Percentiles rank a stretch among this genome's conserved stretches.
Conservation (phyloP, 2,888 invertebrate genomes). For the Polydrusus cervinus region DNA sequence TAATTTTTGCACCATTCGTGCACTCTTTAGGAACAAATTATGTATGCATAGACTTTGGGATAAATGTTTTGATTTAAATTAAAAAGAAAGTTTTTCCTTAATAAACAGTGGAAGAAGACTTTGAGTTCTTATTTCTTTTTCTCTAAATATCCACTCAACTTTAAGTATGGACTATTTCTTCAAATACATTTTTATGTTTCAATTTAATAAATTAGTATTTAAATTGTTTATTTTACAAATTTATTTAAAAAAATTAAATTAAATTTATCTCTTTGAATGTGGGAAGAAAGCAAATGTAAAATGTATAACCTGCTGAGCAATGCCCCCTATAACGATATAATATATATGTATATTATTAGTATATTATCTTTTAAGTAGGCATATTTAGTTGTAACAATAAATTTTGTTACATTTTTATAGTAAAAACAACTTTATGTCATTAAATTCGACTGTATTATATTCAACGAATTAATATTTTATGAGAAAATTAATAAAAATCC, state of each 20-base stretch:
- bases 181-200: no score
- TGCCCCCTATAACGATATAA: neutral
- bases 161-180: no score
- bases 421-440: constrained; percentile 7
- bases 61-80: no score
- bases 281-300: constrained; percentile 6
- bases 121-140: no score
- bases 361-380: constrained; percentile 15
- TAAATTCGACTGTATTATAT: neutral
- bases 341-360: neutral
- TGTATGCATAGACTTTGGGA: no score
- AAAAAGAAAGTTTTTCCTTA: no score
- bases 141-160: no score
- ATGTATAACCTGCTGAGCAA: constrained; percentile 19
- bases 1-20: no score
- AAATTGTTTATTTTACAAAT: constrained; percentile 2
- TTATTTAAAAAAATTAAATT: constrained; percentile 5
- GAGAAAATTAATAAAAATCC: neutral
- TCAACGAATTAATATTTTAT: no score
- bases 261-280: neutral
- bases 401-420: constrained; percentile 10
- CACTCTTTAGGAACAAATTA: no score
- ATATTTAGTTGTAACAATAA: constrained; percentile 12
- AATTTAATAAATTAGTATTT: no score
- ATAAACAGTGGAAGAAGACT: no score